phyloP scores from a whole-genome alignment of 92 coral and sea anemone species.

The Phymanthus crucifer region DNA sequence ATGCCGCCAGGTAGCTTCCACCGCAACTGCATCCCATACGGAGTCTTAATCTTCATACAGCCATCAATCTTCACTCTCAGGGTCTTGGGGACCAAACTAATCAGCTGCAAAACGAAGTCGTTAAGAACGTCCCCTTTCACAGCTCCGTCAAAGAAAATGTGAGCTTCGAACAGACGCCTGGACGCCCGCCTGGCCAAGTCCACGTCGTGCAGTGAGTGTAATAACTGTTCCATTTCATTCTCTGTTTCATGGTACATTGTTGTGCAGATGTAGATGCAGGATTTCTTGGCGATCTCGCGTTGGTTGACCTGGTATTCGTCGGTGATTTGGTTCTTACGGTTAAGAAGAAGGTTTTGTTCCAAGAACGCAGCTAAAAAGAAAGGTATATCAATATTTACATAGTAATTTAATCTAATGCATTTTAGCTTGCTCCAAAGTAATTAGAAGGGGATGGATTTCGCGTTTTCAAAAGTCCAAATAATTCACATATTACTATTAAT shows the following conservation, averaged over 20 bases:
- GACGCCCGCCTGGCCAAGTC: slow-evolving; percentile 81
- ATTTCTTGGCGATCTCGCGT: slow-evolving; percentile 59
- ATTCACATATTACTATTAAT: no score
- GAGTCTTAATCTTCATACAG: slow-evolving; percentile 85
- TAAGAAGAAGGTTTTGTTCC: slow-evolving; percentile 85
- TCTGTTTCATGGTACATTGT: slow-evolving; percentile 97
- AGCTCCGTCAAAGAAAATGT: slow-evolving; percentile 94
- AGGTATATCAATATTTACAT: no score
- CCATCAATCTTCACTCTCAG: slow-evolving; percentile 62
- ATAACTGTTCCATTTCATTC: slow-evolving; percentile 92
- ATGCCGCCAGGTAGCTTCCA: slow-evolving; percentile 96
- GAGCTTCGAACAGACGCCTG: slow-evolving; percentile 85
- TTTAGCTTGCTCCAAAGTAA: no score
- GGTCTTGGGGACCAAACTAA: slow-evolving; percentile 77
- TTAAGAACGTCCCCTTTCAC: slow-evolving; percentile 87
- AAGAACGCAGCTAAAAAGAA: slow-evolving; percentile 71
- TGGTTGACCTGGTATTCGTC: slow-evolving; percentile 85
- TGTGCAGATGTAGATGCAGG: slow-evolving; percentile 92
- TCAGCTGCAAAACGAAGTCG: slow-evolving; percentile 85
- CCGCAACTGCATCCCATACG: slow-evolving; percentile 94
- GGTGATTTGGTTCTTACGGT: slow-evolving; percentile 82
- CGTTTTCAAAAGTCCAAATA: no score
- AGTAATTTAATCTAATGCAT: no score
- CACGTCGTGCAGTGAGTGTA: slow-evolving; percentile 80
- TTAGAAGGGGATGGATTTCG: no score